These are phyloP conservation scores for Scaptomyza pallida DNA, from an alignment of 1,140 invertebrate genomes.

Conservation along the genomic window DNA sequence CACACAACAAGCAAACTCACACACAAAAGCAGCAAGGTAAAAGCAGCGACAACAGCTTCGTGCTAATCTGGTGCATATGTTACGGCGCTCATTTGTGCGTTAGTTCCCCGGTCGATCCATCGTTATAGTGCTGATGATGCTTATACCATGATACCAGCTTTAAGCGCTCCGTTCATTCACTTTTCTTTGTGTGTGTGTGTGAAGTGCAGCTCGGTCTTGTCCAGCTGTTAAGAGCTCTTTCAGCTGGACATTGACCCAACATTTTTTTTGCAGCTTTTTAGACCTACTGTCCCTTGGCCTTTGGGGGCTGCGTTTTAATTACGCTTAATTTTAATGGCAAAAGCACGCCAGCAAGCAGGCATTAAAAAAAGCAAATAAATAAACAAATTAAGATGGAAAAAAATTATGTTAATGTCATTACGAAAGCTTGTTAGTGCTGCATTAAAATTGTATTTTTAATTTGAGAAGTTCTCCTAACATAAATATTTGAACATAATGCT, in stretches of 20 bases:
- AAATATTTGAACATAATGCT: too few species aligned
- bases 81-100: slow-evolving; percentile 44
- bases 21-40: slow-evolving; percentile 9
- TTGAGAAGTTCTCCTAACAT: background rate
- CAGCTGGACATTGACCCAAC: slow-evolving; percentile 44
- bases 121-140: background rate
- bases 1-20: slow-evolving; percentile 11
- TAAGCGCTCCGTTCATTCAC: slow-evolving; percentile 46
- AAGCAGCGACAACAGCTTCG: slow-evolving; percentile 38
- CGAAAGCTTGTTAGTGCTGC: slow-evolving; percentile 33
- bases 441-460: slow-evolving; percentile 22
- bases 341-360: slow-evolving; percentile 2
- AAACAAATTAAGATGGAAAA: slow-evolving; percentile 4
- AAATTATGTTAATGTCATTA: slow-evolving; percentile 36
- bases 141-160: slow-evolving; percentile 62
- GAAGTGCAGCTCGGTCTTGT: slow-evolving; percentile 46
- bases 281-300: slow-evolving; percentile 6
- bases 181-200: too few species aligned
- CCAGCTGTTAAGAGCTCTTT: slow-evolving; percentile 22
- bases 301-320: slow-evolving; percentile 31
- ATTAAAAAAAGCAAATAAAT: slow-evolving; percentile 12
- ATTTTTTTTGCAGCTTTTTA: slow-evolving; percentile 3
- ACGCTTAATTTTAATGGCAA: slow-evolving; percentile 35
- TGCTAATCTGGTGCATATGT: slow-evolving; percentile 69
- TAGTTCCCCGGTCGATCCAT: background rate